Percentiles rank a stretch among this genome's conserved stretches.
Evolutionary conservation across 2,888 invertebrate genomes (phyloP).

Genomic region (Bursaphelenchus okinawaensis): DNA sequence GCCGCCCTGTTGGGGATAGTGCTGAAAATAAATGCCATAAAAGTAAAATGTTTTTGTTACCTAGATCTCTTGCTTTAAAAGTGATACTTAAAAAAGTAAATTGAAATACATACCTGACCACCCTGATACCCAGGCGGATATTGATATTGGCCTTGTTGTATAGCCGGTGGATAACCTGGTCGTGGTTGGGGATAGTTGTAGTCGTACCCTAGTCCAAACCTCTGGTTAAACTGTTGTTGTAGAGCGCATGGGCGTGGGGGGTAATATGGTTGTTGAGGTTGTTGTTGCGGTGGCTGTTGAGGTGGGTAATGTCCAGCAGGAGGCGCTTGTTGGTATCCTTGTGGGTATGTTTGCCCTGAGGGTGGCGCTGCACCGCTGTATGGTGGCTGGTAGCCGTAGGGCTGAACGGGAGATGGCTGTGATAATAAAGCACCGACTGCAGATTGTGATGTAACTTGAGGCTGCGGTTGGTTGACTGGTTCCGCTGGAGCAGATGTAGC

Average conservation of each 20-base stretch:
- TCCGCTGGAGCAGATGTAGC: slow-evolving; percentile 8
- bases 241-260: slow-evolving; percentile 2
- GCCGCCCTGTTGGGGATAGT: slow-evolving; percentile 18
- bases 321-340: slow-evolving; percentile 2
- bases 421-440: background rate
- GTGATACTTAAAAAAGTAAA: too few species aligned
- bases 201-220: background rate
- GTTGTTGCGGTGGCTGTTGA: slow-evolving; percentile 12
- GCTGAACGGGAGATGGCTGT: background rate
- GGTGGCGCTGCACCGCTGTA: slow-evolving; percentile 5
- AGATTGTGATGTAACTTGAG: slow-evolving; percentile 6
- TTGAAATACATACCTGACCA: background rate
- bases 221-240: slow-evolving; percentile 13
- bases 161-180: background rate
- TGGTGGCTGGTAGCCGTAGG: background rate
- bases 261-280: background rate
- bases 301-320: slow-evolving; percentile 11
- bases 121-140: background rate
- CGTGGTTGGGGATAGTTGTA: background rate
- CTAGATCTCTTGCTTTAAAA: too few species aligned
- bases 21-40: slow-evolving; percentile 15
- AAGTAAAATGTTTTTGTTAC: too few species aligned
- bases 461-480: slow-evolving; percentile 7
- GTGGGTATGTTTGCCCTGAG: slow-evolving; percentile 7
- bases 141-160: background rate